Conservation (phyloP, 2,888 invertebrate genomes). For the Sarcophaga variegata region DNA sequence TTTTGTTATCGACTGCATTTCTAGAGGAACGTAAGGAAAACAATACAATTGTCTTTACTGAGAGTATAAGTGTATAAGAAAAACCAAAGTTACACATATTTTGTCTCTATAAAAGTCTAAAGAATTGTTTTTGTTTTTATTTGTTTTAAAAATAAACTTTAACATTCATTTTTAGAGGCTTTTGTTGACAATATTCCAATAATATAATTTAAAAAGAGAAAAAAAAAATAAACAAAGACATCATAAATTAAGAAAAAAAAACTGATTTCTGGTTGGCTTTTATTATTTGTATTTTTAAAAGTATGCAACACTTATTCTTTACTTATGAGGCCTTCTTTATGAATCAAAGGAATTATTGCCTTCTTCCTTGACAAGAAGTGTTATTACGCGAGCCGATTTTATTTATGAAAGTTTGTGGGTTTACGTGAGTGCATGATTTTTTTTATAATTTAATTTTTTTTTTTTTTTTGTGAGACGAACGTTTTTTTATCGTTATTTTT, state of each 20-base stretch:
- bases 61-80: too few relatives aligned
- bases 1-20: constrained; percentile 4
- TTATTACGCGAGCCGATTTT: constrained; percentile 6
- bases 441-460: constrained; percentile 14
- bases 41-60: too few relatives aligned
- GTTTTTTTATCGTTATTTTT: background rate
- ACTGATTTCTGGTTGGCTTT: background rate
- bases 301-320: background rate
- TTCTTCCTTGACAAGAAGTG: constrained; percentile 27
- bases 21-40: background rate
- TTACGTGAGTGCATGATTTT: background rate
- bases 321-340: background rate
- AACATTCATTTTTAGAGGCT: constrained; percentile 24
- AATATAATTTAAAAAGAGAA: constrained; percentile 18
- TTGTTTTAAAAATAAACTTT: constrained; percentile 43
- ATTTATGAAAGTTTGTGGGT: background rate
- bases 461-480: background rate
- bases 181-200: constrained; percentile 4
- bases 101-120: background rate
- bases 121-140: constrained; percentile 28
- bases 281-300: constrained; percentile 8
- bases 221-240: constrained; percentile 3
- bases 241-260: constrained; percentile 25
- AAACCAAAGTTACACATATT: background rate
- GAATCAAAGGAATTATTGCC: background rate